These are phyloP conservation scores for Megalops atlanticus DNA, from an alignment of 2,113 vertebrate species.

Conservation along the genomic window DNA sequence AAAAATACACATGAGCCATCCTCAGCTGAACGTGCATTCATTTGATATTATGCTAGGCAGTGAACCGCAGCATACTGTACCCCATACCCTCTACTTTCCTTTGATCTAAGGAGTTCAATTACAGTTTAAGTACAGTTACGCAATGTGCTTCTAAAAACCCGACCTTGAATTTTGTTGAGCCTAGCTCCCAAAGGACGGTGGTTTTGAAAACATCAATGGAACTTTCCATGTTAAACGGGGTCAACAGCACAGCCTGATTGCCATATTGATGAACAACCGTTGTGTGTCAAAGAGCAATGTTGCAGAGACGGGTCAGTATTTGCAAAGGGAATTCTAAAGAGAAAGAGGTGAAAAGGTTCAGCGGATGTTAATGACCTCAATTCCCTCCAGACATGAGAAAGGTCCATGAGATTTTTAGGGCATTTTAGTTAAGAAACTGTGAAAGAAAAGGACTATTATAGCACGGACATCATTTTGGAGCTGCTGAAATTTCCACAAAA, in stretches of 20 bases:
- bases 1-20: not conserved
- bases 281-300: not conserved
- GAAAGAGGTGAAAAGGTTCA: not conserved
- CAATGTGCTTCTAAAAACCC: not conserved
- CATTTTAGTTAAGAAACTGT: not conserved
- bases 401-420: too few relatives aligned
- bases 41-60: too few relatives aligned
- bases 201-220: not conserved
- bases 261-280: slow-evolving; percentile 2
- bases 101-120: too few relatives aligned
- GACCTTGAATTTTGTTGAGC: not conserved
- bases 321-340: not conserved
- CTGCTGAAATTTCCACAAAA: too few relatives aligned
- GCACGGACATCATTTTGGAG: too few relatives aligned
- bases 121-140: too few relatives aligned
- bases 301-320: not conserved
- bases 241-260: not conserved
- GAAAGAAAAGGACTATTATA: not conserved
- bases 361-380: not conserved
- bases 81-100: too few relatives aligned
- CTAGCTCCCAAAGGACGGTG: not conserved
- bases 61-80: too few relatives aligned
- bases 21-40: not conserved
- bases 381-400: not conserved
- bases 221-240: not conserved